Conservation (phyloP, 2,797 vertebrate species). For the Melanotaenia maccullochi region DNA sequence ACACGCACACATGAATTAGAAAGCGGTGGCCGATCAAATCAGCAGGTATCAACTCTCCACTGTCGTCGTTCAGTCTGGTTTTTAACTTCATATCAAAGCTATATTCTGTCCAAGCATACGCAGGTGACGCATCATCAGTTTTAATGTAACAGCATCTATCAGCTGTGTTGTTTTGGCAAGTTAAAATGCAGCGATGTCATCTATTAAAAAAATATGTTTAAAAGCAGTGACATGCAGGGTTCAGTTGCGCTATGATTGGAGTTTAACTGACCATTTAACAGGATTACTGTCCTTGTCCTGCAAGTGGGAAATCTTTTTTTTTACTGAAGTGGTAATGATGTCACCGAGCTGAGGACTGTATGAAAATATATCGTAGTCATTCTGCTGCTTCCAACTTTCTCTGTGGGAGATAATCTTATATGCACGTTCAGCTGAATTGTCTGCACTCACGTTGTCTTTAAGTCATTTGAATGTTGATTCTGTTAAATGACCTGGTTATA, state of each 20-base stretch:
- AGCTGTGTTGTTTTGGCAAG: neutral
- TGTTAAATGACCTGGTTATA: no score
- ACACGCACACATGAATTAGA: neutral
- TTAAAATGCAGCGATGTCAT: slow-evolving; percentile 2
- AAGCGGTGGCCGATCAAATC: neutral
- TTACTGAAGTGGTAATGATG: no score
- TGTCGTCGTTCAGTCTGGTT: neutral
- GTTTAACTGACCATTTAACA: no score
- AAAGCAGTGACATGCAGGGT: neutral
- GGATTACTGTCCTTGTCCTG: neutral
- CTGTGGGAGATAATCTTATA: no score
- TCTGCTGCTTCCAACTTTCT: no score
- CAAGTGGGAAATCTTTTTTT: no score
- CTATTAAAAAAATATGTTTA: neutral
- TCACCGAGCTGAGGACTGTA: no score
- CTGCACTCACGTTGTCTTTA: no score
- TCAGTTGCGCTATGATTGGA: no score
- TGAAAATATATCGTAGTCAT: no score
- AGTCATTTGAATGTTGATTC: no score
- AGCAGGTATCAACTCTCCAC: neutral
- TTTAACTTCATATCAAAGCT: slow-evolving; percentile 12
- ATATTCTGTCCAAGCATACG: neutral
- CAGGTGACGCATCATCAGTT: neutral
- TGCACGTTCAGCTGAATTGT: no score
- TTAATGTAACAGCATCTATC: neutral